Percentiles rank a stretch among this genome's conserved stretches.
Conservation (phyloP, 2,888 invertebrate species). For the Phyto melanocephala region DNA sequence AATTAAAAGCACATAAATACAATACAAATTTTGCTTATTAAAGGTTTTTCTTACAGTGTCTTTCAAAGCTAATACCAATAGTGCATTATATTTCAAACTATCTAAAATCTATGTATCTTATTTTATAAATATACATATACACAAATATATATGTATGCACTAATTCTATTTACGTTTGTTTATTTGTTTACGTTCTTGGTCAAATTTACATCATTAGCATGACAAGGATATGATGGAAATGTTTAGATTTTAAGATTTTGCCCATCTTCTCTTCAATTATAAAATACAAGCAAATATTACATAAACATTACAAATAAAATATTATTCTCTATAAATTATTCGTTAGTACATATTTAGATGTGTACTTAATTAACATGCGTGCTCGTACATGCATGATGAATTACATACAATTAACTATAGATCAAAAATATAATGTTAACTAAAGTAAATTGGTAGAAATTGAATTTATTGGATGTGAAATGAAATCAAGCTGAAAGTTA, state of each 20-base stretch:
- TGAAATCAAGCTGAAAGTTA: conserved; percentile 31
- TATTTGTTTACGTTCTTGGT: not conserved
- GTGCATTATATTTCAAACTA: conserved; percentile 6
- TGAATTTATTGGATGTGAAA: conserved; percentile 2
- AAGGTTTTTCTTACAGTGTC: too few species aligned
- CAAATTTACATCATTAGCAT: conserved; percentile 28
- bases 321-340: not conserved
- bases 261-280: not conserved
- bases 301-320: not conserved
- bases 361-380: conserved; percentile 21
- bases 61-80: not conserved
- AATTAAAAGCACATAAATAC: too few species aligned
- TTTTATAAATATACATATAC: not conserved
- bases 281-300: not conserved
- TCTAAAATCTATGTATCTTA: not conserved
- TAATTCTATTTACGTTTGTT: not conserved
- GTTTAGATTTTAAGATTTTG: not conserved
- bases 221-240: not conserved
- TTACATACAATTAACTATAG: not conserved
- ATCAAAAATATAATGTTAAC: conserved; percentile 13
- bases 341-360: not conserved
- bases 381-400: not conserved
- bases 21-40: too few species aligned
- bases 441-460: conserved; percentile 21
- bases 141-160: too few species aligned